Percentiles rank a stretch among this genome's conserved stretches.
These are phyloP conservation scores for Heterodera filipjevi DNA, from an alignment of 2,888 invertebrate species.

Conservation along the genomic window DNA sequence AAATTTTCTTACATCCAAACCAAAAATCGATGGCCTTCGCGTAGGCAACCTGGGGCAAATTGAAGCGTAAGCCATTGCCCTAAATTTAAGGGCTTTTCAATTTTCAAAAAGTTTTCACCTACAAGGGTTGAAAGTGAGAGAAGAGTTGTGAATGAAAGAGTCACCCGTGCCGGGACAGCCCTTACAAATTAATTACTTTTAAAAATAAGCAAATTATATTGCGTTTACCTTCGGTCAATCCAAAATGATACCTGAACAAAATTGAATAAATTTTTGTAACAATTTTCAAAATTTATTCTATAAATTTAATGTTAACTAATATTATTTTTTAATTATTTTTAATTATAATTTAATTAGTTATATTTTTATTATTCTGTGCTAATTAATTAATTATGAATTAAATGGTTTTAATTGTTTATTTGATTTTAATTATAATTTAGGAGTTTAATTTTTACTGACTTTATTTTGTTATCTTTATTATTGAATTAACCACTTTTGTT, in stretches of 20 bases:
- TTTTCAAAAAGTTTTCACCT: neutral
- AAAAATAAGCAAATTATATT: slow-evolving; percentile 35
- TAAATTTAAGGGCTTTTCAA: slow-evolving; percentile 23
- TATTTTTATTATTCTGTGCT: too few species aligned
- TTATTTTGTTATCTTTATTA: too few species aligned
- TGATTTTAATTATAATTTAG: too few species aligned
- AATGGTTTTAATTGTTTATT: too few species aligned
- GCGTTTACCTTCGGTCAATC: slow-evolving; percentile 51
- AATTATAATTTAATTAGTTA: too few species aligned
- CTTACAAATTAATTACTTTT: slow-evolving; percentile 16
- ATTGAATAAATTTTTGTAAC: too few species aligned
- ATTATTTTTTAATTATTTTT: too few species aligned
- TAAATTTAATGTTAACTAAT: too few species aligned
- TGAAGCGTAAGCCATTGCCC: slow-evolving; percentile 43
- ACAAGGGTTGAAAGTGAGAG: slow-evolving; percentile 61
- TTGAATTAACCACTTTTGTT: too few species aligned
- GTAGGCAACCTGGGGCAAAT: slow-evolving; percentile 39
- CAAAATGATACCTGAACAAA: slow-evolving; percentile 45
- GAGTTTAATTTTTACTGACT: too few species aligned
- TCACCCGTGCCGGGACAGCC: slow-evolving; percentile 63
- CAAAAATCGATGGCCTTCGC: slow-evolving; percentile 61
- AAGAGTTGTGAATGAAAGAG: slow-evolving; percentile 61
- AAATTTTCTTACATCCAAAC: slow-evolving; percentile 56
- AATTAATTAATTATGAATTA: too few species aligned
- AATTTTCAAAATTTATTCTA: too few species aligned